Base-by-base conservation (phyloP, 1,140 invertebrate species). In the Oncopodura yosiiana region DNA sequence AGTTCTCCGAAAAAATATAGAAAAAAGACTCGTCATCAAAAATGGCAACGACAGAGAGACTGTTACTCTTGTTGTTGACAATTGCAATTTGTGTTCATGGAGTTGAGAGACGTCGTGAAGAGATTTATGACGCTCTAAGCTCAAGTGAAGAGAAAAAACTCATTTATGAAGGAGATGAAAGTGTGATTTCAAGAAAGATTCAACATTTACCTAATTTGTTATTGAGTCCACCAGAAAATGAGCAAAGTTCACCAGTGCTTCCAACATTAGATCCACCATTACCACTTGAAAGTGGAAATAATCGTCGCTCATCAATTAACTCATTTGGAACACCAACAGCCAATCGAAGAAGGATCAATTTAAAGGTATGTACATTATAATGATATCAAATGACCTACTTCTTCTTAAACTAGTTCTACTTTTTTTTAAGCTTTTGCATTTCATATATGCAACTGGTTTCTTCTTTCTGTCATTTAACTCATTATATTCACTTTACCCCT, bases 191-290 rank as follows among this genome's bases (percentile, higher is more conserved):
- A 32, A 52, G 55, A 26, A 63, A 63, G 34, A 44, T 63, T 14
- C 45, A 52, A 34, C 50, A 60, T 26, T 29, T 63, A 9, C 62
- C 62, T 14, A 48, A 55, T 21, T 45, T 30, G 29, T 34, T 30
- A 23, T 54, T 60, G 43, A 48, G 24, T 8, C 46, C 54, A 11
- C 62, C 62, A 4, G 51, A 37, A n/a, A 4, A 21, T 0, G 23
- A 55, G 12, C 53, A 52, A 24, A 34, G 36, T 24, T 34, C 55
- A 12, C 55, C 60, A 9, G 44, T 63, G 2, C n/a, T n/a, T n/a
- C 62, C 62, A 26, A 60, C 61, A 45, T 57, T 63, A 55, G 61
- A 63, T 50, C 61, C 61, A 21, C 44, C 45, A 49, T 51, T 63
- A n/a, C 49, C 55, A 3, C 27, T 34, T n/a, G n/a, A n/a, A n/a